Evolutionary conservation across 2,888 invertebrate genomes (phyloP).

Genomic region (Parascotia fuliginaria): DNA sequence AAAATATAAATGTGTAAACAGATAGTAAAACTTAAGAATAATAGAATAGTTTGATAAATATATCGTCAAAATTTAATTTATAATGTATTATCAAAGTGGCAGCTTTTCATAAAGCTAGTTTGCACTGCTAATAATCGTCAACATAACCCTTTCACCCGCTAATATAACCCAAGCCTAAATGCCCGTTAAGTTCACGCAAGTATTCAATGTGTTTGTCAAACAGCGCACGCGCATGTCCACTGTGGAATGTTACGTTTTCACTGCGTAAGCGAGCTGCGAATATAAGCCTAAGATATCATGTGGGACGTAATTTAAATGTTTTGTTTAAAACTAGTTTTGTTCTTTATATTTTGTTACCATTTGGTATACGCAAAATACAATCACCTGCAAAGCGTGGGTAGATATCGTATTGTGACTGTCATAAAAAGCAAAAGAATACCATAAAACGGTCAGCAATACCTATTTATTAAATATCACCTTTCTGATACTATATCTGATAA

Average conservation of each 20-base stretch:
- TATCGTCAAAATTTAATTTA: no score
- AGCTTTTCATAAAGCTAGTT: conserved; percentile 1
- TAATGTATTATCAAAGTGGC: neutral
- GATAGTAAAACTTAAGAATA: no score
- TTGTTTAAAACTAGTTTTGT: neutral
- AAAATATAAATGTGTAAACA: no score
- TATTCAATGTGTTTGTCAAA: conserved; percentile 62
- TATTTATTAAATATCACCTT: no score
- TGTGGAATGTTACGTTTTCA: conserved; percentile 70
- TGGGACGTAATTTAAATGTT: neutral
- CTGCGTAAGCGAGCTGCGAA: conserved; percentile 47
- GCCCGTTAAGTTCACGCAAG: conserved; percentile 62
- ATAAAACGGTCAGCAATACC: no score
- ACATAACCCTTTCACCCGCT: conserved; percentile 34
- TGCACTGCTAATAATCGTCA: conserved; percentile 20
- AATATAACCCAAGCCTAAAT: conserved; percentile 23
- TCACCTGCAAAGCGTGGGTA: no score
- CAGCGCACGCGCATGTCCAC: conserved; percentile 59
- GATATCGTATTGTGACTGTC: no score
- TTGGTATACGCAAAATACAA: neutral
- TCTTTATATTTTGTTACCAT: neutral
- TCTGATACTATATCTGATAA: no score
- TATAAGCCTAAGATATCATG: conserved; percentile 22
- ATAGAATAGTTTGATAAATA: no score
- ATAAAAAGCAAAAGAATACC: no score